These are phyloP conservation scores for Ceyx erithaca DNA, from an alignment of 2,797 vertebrate genomes.

Conservation along the genomic window DNA sequence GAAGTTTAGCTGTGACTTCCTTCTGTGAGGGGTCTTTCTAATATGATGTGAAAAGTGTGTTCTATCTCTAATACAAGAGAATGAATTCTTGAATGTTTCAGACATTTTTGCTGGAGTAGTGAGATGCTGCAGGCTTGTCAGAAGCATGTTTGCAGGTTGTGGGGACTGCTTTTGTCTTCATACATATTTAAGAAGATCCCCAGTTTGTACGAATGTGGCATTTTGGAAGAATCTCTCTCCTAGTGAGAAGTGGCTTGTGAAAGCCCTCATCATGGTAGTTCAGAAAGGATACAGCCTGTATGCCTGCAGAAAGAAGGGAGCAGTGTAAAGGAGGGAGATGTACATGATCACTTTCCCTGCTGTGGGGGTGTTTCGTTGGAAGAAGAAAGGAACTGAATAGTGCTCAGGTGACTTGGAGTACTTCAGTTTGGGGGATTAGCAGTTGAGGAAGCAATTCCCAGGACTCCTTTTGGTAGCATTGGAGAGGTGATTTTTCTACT, in stretches of 20 bases:
- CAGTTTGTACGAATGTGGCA: neutral
- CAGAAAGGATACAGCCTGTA: neutral
- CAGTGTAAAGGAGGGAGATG: neutral
- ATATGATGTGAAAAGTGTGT: neutral
- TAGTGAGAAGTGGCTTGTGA: neutral
- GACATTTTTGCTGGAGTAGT: neutral
- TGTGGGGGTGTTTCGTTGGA: neutral
- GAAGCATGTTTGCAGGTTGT: neutral
- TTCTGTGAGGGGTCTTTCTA: neutral
- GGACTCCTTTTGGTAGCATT: neutral
- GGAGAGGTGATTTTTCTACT: neutral
- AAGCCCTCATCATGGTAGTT: neutral
- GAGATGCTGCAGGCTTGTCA: neutral
- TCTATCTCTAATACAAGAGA: neutral
- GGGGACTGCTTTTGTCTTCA: neutral
- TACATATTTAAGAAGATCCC: neutral
- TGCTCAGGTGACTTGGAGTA: neutral
- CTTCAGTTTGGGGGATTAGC: neutral
- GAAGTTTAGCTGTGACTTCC: slow-evolving; percentile 1
- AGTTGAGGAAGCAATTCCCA: neutral
- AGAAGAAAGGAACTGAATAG: neutral
- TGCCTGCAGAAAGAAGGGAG: neutral
- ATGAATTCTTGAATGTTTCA: neutral
- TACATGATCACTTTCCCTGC: neutral
- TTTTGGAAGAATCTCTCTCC: neutral